Evolutionary conservation across 2,797 vertebrate genomes (phyloP).

Genomic region (Myotis vivesi): DNA sequence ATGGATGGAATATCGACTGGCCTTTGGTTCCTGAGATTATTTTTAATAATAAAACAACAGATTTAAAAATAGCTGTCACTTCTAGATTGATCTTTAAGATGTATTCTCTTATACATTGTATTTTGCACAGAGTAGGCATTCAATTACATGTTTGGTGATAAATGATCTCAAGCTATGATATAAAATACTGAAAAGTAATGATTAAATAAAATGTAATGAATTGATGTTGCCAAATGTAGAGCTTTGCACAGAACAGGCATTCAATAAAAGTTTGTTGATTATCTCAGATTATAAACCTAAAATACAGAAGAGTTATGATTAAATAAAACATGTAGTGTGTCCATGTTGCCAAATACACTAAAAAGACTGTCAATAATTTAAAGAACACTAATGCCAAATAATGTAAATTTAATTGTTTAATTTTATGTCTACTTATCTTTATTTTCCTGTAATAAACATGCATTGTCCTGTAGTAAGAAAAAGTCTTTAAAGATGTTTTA

Average conservation of each 20-base stretch:
- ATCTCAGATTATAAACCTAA: conserved; percentile 45
- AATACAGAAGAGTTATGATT: conserved; percentile 1
- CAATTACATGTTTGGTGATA: not conserved
- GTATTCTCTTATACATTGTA: not conserved
- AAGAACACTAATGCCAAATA: conserved; percentile 14
- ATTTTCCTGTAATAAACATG: conserved; percentile 24
- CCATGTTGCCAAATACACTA: not conserved
- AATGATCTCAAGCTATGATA: not conserved
- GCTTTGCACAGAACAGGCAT: not conserved
- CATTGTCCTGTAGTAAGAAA: conserved; percentile 6
- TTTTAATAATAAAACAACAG: conserved; percentile 55
- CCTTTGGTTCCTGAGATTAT: conserved; percentile 29
- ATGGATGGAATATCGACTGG: conserved; percentile 17
- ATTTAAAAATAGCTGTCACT: conserved; percentile 11
- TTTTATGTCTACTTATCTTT: conserved; percentile 25
- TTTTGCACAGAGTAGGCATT: not conserved
- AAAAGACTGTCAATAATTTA: not conserved
- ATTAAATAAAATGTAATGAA: not conserved
- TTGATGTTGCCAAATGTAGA: not conserved
- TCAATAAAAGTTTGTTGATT: conserved; percentile 12
- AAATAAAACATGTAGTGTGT: conserved; percentile 23
- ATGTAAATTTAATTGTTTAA: conserved; percentile 6
- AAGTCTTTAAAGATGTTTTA: conserved; percentile 13
- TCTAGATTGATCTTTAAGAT: conserved; percentile 46
- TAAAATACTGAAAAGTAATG: not conserved